These are phyloP conservation scores for Dermolepida albohirtum DNA, from an alignment of 2,888 invertebrate genomes.

Conservation along the genomic window DNA sequence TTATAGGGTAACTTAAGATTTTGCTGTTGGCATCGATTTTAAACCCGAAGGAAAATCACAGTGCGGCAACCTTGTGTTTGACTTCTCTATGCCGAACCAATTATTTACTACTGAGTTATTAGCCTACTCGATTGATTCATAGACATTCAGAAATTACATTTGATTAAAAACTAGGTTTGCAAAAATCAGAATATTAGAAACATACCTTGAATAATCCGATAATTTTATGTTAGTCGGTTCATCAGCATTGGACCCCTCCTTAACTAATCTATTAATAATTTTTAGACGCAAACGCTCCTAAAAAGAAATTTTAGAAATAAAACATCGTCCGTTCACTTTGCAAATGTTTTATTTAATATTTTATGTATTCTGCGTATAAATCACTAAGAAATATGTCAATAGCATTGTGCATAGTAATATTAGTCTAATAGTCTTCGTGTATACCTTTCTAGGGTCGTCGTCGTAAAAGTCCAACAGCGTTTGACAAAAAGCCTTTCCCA, in stretches of 20 bases:
- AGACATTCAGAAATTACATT: too few relatives aligned
- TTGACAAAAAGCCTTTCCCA: slow-evolving; percentile 92
- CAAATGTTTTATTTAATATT: slow-evolving; percentile 26
- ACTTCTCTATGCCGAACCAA: too few relatives aligned
- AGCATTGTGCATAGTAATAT: slow-evolving; percentile 20
- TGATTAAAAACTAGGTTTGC: too few relatives aligned
- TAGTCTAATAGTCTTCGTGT: slow-evolving; percentile 25
- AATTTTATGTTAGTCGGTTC: slow-evolving; percentile 88
- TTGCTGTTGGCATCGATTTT: too few relatives aligned
- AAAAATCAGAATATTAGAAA: slow-evolving; percentile 2
- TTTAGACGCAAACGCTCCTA: slow-evolving; percentile 82
- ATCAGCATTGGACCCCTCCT: slow-evolving; percentile 89
- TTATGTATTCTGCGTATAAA: slow-evolving; percentile 32
- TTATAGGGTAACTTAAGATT: too few relatives aligned
- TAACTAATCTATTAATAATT: slow-evolving; percentile 81
- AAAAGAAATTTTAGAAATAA: slow-evolving; percentile 52
- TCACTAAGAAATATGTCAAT: slow-evolving; percentile 16
- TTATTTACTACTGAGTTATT: too few relatives aligned
- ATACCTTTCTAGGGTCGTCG: slow-evolving; percentile 83
- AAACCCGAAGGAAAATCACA: too few relatives aligned
- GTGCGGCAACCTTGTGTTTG: too few relatives aligned
- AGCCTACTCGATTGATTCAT: too few relatives aligned
- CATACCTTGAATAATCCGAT: slow-evolving; percentile 89
- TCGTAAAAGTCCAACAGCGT: slow-evolving; percentile 92
- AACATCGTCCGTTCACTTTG: slow-evolving; percentile 14